These are phyloP conservation scores for Caenorhabditis becei DNA, from an alignment of 2,888 invertebrate genomes.

Conservation along the genomic window DNA sequence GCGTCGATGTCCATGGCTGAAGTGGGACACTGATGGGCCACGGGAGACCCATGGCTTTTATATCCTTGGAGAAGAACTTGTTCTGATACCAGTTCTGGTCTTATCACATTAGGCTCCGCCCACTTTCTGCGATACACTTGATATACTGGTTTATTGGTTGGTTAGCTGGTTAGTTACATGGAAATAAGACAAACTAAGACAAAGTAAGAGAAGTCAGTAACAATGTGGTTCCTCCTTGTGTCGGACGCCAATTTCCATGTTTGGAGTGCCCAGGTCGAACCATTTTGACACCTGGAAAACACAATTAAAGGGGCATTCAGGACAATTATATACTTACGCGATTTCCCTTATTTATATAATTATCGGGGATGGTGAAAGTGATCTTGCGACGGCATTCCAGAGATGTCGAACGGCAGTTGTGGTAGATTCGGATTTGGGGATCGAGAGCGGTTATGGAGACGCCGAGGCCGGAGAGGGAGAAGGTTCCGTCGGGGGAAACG, in stretches of 20 bases:
- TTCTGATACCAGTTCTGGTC: slow-evolving; percentile 34
- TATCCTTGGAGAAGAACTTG: background rate
- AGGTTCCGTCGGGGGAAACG: slow-evolving; percentile 39
- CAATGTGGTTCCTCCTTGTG: slow-evolving; percentile 61
- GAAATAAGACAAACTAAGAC: background rate
- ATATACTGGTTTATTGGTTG: slow-evolving; percentile 35
- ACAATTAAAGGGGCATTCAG: background rate
- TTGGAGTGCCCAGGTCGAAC: slow-evolving; percentile 67
- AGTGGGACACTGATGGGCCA: slow-evolving; percentile 30
- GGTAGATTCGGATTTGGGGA: slow-evolving; percentile 67
- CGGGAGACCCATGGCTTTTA: background rate
- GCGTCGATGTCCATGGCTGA: slow-evolving; percentile 70
- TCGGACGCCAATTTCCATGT: slow-evolving; percentile 68
- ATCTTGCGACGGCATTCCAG: slow-evolving; percentile 66
- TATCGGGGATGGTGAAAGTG: slow-evolving; percentile 66
- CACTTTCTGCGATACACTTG: slow-evolving; percentile 15
- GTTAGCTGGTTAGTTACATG: slow-evolving; percentile 1
- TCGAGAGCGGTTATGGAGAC: slow-evolving; percentile 63
- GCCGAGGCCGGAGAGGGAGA: slow-evolving; percentile 42
- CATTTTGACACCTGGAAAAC: slow-evolving; percentile 64
- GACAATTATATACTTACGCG: slow-evolving; percentile 32
- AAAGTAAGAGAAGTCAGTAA: slow-evolving; percentile 13
- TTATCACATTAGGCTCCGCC: slow-evolving; percentile 31
- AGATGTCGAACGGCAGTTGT: slow-evolving; percentile 53
- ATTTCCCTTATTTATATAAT: slow-evolving; percentile 66